phyloP scores from a whole-genome alignment of 2,113 vertebrate genomes.

The Oryzias javanicus region DNA sequence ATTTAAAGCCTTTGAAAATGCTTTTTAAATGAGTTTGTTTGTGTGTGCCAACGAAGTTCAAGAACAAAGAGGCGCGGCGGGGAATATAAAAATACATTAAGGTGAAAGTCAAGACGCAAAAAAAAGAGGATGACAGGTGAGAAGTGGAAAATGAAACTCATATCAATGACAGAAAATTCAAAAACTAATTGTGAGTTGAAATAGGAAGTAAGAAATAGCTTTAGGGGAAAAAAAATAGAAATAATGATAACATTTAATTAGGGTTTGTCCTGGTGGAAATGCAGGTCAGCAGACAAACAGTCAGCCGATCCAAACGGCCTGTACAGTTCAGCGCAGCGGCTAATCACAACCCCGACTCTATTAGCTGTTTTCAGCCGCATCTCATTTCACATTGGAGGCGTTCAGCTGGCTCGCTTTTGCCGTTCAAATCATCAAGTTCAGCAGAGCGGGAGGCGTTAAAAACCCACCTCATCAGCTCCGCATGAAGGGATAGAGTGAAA shows the following conservation, averaged over 20 bases:
- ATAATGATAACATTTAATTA: conserved; percentile 48
- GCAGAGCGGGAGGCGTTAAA: conserved; percentile 14
- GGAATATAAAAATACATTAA: neutral
- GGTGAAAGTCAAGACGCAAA: neutral
- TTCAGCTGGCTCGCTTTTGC: conserved; percentile 34
- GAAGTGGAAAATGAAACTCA: neutral
- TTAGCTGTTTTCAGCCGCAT: conserved; percentile 33
- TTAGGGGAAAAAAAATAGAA: conserved; percentile 27
- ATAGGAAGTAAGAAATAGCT: conserved; percentile 36
- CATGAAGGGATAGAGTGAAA: conserved; percentile 8
- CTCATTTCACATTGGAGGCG: conserved; percentile 36
- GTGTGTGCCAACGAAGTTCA: too few species aligned
- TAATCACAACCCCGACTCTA: conserved; percentile 40
- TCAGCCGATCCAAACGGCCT: conserved; percentile 27
- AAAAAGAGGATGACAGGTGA: neutral
- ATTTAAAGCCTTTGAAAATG: too few species aligned
- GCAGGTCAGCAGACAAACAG: conserved; percentile 31
- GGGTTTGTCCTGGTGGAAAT: conserved; percentile 44
- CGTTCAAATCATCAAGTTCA: conserved; percentile 4
- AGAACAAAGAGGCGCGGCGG: neutral
- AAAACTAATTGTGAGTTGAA: conserved; percentile 23
- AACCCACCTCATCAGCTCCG: conserved; percentile 27
- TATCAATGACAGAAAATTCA: conserved; percentile 26
- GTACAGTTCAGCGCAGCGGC: conserved; percentile 28
- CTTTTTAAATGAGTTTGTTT: too few species aligned